Evolutionary conservation across 2,113 vertebrate genomes (phyloP), one percentile per base, ranked within the genome.

Genomic region (Cynopterus brachyotis): DNA sequence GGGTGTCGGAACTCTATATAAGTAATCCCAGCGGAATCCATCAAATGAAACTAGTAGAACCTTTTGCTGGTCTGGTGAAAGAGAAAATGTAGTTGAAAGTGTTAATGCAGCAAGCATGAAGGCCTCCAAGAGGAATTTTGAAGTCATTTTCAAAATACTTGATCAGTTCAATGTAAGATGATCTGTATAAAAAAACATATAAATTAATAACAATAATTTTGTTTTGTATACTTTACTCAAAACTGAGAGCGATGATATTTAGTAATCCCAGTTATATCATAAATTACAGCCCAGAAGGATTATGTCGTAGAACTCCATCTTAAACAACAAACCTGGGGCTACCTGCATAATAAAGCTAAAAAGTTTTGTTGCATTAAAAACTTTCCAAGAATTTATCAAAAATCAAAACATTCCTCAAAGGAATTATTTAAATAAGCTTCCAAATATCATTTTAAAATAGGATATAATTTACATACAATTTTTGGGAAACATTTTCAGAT

Each of bases 1-100:
- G 15, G 99, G 99, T 2, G 98, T 99, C 1, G 99, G 81, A 67
- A 99, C 99, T 60, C 98, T 99, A 70, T 99, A 96, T 26, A 99
- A 97, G 92, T 99, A 99, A 98, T 99, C 99, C 98, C 99, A 99
- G 2, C 99, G 99, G 96, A 99, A 99, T 75, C 99, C 99, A 69
- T 99, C 99, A 30, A 99, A 99, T 9, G 99, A 99, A 79, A 99
- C 97, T 0, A 99, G 98, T 50, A 99, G 98, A 60, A 99, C 98
- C 30, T 98, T 98, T 73, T 98, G 97, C 3, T 97, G 97, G 2
- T 98, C 98, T 89, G 96, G 37, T 19, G 97, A 97, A 0, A 98
- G 79, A 66, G 89, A 96, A 72, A 87, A 67, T 0, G 88, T 55
- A 3, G 72, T 37, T 70, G 92, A 95, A 84, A 97, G 45, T 53